A percentile compares a stretch with the other conserved stretches of the same genome.
These are phyloP conservation scores for Anoura caudifer DNA, from an alignment of 2,113 vertebrate genomes.

Conservation along the genomic window DNA sequence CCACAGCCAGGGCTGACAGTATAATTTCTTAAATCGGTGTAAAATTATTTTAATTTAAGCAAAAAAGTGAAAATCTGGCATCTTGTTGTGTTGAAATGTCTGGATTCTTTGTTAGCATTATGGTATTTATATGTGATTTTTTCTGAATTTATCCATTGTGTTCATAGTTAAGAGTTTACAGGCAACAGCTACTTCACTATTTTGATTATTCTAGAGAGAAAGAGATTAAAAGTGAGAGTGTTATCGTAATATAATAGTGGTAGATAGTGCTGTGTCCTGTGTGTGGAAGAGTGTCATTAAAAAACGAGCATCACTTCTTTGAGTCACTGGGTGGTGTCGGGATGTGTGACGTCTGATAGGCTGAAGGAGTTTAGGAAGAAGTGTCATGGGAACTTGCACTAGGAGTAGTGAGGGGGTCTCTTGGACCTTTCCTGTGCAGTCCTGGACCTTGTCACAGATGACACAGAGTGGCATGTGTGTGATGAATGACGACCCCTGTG, in stretches of 20 bases:
- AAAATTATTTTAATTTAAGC: constrained; percentile 4
- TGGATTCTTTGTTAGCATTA: background rate
- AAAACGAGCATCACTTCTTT: background rate
- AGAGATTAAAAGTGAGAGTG: constrained; percentile 1
- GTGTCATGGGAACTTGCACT: background rate
- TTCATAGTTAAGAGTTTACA: background rate
- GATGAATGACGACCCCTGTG: background rate
- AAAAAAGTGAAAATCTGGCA: background rate
- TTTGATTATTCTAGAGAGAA: background rate
- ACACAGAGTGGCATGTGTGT: background rate
- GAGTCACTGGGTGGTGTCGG: background rate
- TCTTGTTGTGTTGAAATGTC: background rate
- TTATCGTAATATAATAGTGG: background rate
- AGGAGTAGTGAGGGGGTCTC: background rate
- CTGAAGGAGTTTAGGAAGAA: background rate
- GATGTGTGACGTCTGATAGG: background rate
- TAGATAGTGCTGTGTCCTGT: background rate
- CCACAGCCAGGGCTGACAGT: too few relatives aligned
- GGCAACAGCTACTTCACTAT: background rate
- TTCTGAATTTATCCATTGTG: background rate
- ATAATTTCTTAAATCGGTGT: background rate
- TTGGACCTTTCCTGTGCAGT: background rate
- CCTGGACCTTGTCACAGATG: background rate
- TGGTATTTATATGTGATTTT: background rate
- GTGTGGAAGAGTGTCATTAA: background rate